Evolutionary conservation across 2,888 invertebrate genomes (phyloP).

Genomic region (Dynastes maya): DNA sequence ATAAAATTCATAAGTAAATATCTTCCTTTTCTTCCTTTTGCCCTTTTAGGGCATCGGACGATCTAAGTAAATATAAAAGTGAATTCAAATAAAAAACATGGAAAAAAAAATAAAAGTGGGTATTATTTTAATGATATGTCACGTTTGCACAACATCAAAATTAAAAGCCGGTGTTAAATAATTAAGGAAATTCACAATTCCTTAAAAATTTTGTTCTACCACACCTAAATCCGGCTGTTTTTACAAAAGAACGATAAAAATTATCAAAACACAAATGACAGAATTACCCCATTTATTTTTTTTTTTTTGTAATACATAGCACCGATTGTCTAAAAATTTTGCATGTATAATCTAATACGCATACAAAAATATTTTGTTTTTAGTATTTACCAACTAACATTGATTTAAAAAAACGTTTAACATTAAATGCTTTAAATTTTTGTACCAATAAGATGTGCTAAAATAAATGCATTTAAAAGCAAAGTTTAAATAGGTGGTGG

Average conservation of each 20-base stretch:
- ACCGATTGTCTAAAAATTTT: constrained; percentile 12
- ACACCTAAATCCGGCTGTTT: not conserved
- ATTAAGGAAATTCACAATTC: too few species aligned
- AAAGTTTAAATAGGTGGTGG: constrained; percentile 79
- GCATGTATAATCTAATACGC: not conserved
- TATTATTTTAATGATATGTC: constrained; percentile 19
- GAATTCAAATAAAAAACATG: not conserved
- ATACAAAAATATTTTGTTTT: constrained; percentile 28
- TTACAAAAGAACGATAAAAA: not conserved
- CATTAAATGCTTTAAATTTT: too few species aligned
- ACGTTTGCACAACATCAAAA: constrained; percentile 2
- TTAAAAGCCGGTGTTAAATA: too few species aligned
- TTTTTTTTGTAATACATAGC: not conserved
- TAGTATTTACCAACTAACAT: not conserved
- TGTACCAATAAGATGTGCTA: too few species aligned
- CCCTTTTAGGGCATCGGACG: too few species aligned
- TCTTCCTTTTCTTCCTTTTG: too few species aligned
- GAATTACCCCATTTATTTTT: not conserved
- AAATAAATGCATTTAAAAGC: not conserved
- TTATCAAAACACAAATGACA: not conserved
- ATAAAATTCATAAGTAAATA: not conserved
- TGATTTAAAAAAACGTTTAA: not conserved
- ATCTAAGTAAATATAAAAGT: not conserved
- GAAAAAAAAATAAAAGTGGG: not conserved
- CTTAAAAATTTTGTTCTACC: not conserved